phyloP scores from a whole-genome alignment of 2,797 vertebrate genomes.

The Myoxocephalus aenaeus region DNA sequence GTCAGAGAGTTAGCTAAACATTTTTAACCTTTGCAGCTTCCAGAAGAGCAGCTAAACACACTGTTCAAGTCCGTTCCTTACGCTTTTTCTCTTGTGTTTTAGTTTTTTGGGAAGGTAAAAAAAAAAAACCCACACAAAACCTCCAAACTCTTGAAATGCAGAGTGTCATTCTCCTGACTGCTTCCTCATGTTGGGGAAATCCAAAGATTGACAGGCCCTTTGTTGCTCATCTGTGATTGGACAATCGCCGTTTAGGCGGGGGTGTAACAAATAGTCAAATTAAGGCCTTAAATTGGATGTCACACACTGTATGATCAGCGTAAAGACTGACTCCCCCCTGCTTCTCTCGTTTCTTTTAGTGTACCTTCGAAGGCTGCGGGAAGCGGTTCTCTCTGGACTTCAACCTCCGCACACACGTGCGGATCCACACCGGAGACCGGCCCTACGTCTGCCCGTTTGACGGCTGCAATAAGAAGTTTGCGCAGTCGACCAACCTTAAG shows the following conservation, averaged over 20 bases:
- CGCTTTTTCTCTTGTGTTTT: background rate
- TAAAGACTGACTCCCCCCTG: background rate
- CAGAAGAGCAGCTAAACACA: background rate
- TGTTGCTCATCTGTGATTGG: background rate
- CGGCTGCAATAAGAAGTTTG: slow-evolving; percentile 99
- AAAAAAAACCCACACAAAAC: background rate
- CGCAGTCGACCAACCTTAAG: slow-evolving; percentile 99
- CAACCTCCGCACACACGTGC: slow-evolving; percentile 99
- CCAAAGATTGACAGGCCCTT: background rate
- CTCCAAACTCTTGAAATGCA: background rate
- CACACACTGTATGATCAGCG: background rate
- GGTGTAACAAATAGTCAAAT: background rate
- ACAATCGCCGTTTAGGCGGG: background rate
- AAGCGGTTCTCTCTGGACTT: slow-evolving; percentile 99
- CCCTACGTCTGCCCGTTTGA: slow-evolving; percentile 99
- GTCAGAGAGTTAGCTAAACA: rapidly evolving
- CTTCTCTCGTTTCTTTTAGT: slow-evolving; percentile 76
- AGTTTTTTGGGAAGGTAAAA: background rate
- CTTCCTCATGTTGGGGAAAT: background rate
- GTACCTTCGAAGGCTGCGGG: slow-evolving; percentile 98
- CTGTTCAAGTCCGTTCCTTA: background rate
- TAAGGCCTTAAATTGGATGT: background rate
- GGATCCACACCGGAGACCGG: slow-evolving; percentile 99
- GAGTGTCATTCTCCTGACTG: too few species aligned
- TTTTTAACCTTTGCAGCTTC: background rate